phyloP scores from a whole-genome alignment of 1,140 invertebrate genomes.

The Bombus pyrosoma region DNA sequence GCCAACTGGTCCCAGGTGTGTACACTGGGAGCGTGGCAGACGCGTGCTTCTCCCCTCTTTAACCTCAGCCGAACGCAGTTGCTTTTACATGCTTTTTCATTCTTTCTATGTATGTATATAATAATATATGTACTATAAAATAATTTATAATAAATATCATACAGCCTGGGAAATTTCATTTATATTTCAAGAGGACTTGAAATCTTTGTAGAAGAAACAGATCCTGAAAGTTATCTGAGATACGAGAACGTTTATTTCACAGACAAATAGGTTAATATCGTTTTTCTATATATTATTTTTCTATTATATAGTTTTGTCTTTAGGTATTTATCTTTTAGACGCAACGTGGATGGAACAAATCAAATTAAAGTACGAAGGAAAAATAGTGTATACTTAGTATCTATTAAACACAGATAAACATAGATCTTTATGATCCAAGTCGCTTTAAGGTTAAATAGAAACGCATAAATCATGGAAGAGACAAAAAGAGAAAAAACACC shows the following conservation, averaged over 20 bases:
- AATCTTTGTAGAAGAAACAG: no score
- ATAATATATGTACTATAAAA: background rate
- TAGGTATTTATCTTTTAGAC: background rate
- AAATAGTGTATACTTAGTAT: background rate
- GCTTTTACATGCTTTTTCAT: conserved; percentile 60
- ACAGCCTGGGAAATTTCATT: background rate
- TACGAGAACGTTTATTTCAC: background rate
- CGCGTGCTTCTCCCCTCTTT: conserved; percentile 81
- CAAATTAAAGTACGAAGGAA: background rate
- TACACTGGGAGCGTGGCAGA: conserved; percentile 77
- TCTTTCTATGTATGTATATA: conserved; percentile 40
- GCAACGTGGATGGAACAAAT: background rate
- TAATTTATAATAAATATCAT: background rate
- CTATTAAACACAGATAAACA: background rate
- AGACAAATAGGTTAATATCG: background rate
- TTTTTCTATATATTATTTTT: background rate
- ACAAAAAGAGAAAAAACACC: background rate
- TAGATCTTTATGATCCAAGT: background rate
- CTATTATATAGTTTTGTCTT: background rate
- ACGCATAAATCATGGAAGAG: no score
- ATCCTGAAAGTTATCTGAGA: background rate
- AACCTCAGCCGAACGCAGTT: conserved; percentile 65
- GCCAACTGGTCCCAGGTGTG: conserved; percentile 72
- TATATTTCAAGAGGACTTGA: background rate
- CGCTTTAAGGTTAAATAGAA: background rate